Conservation (phyloP, 2,113 vertebrate genomes). For the Lipotes vexillifer region DNA sequence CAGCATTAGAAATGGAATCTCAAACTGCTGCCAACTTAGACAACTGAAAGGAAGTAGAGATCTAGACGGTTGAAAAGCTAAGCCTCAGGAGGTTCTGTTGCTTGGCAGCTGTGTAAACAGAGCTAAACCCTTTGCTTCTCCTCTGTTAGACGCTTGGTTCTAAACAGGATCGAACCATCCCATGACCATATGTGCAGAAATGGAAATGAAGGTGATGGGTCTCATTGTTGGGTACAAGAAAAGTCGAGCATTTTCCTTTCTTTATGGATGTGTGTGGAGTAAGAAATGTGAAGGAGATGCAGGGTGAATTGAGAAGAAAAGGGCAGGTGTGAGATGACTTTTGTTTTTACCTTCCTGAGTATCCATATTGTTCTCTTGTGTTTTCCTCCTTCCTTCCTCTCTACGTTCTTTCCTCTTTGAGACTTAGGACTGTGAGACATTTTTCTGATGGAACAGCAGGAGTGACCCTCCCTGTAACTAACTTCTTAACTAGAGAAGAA, state of each 20-base stretch:
- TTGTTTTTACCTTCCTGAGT: background rate
- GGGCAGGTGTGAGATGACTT: background rate
- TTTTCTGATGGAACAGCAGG: background rate
- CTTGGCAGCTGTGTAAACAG: slow-evolving; percentile 60
- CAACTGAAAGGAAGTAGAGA: slow-evolving; percentile 74
- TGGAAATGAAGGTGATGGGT: background rate
- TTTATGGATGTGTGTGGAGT: background rate
- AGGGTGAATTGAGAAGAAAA: background rate
- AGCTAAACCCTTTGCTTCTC: slow-evolving; percentile 46
- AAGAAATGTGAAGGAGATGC: background rate
- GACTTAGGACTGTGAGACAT: background rate
- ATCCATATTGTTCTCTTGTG: background rate
- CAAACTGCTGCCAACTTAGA: slow-evolving; percentile 60
- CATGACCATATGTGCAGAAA: background rate
- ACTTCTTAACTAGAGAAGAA: background rate
- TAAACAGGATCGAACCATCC: background rate
- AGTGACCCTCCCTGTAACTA: background rate
- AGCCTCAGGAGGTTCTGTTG: slow-evolving; percentile 16
- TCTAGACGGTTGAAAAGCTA: slow-evolving; percentile 44
- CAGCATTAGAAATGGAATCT: slow-evolving; percentile 70
- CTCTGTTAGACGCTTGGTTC: background rate
- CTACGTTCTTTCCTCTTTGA: background rate
- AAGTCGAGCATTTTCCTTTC: background rate
- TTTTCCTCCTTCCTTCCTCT: background rate
- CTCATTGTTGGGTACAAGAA: background rate